These are phyloP conservation scores for Heliconius eleuchia DNA, from an alignment of 1,140 invertebrate genomes.

Conservation along the genomic window DNA sequence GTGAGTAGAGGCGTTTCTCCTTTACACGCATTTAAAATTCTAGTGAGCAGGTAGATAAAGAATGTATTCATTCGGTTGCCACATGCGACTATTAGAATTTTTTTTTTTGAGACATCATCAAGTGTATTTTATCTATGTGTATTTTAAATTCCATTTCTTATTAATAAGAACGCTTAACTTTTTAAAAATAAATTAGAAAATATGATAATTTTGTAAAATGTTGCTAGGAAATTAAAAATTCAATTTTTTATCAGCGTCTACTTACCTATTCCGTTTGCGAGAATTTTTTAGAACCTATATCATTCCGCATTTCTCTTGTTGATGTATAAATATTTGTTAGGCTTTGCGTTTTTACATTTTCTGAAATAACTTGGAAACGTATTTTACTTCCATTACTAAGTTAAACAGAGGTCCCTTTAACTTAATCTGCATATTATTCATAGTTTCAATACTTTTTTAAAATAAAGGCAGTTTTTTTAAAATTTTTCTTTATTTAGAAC, in stretches of 20 bases:
- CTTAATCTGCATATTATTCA: too few species aligned
- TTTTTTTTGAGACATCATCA: slow-evolving; percentile 14
- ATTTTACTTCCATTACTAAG: too few species aligned
- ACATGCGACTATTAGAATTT: slow-evolving; percentile 48
- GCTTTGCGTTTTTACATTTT: not conserved
- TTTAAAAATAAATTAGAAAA: too few species aligned
- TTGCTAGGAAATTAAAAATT: too few species aligned
- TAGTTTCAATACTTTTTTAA: too few species aligned
- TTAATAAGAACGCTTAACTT: not conserved
- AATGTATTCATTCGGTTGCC: slow-evolving; percentile 44
- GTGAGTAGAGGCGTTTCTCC: not conserved
- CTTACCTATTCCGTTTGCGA: not conserved
- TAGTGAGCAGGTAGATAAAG: slow-evolving; percentile 42
- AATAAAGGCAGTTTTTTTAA: too few species aligned
- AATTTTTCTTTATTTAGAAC: too few species aligned
- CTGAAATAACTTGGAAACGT: not conserved
- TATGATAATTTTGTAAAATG: too few species aligned
- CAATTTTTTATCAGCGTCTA: too few species aligned
- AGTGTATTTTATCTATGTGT: not conserved
- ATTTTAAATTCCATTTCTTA: not conserved
- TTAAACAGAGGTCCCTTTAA: too few species aligned
- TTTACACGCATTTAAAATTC: slow-evolving; percentile 14
- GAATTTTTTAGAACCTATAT: not conserved
- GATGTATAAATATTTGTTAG: not conserved
- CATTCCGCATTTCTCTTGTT: not conserved